Evolutionary conservation across 2,113 vertebrate genomes (phyloP).

Genomic region (Hippocampus abdominalis): DNA sequence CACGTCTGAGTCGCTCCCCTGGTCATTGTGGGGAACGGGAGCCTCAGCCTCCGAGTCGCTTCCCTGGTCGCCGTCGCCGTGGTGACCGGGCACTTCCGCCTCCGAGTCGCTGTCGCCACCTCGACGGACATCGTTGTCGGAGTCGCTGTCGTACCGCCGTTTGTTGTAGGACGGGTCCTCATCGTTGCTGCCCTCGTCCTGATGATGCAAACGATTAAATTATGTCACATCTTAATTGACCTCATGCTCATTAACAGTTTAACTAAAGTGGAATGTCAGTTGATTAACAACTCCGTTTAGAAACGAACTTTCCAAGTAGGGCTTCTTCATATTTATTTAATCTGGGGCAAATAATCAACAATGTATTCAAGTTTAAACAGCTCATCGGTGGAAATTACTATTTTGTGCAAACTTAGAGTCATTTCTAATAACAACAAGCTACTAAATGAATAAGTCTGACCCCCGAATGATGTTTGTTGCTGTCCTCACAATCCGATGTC

Average conservation of each 20-base stretch:
- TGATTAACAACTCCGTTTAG: too few species aligned
- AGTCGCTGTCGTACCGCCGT: slow-evolving; percentile 42
- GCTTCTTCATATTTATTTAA: too few species aligned
- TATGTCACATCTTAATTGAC: background rate
- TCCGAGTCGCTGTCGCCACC: slow-evolving; percentile 55
- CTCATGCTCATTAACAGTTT: too few species aligned
- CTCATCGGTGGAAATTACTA: too few species aligned
- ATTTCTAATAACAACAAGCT: too few species aligned
- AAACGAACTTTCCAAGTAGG: too few species aligned
- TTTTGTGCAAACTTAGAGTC: too few species aligned
- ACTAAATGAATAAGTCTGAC: slow-evolving; percentile 54
- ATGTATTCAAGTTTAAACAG: too few species aligned
- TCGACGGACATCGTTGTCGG: background rate
- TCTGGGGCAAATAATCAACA: too few species aligned
- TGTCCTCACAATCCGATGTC: slow-evolving; percentile 85
- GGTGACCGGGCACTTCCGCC: slow-evolving; percentile 30
- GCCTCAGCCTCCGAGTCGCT: slow-evolving; percentile 62
- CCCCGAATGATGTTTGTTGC: slow-evolving; percentile 79
- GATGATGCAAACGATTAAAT: slow-evolving; percentile 10
- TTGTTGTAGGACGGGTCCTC: slow-evolving; percentile 63
- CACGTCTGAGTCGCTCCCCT: slow-evolving; percentile 51
- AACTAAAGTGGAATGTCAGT: too few species aligned
- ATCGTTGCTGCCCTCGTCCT: slow-evolving; percentile 85
- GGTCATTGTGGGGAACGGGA: background rate
- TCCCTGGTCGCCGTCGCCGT: slow-evolving; percentile 53